Conservation (phyloP, 1,140 invertebrate species). For the Tenebrio molitor region DNA sequence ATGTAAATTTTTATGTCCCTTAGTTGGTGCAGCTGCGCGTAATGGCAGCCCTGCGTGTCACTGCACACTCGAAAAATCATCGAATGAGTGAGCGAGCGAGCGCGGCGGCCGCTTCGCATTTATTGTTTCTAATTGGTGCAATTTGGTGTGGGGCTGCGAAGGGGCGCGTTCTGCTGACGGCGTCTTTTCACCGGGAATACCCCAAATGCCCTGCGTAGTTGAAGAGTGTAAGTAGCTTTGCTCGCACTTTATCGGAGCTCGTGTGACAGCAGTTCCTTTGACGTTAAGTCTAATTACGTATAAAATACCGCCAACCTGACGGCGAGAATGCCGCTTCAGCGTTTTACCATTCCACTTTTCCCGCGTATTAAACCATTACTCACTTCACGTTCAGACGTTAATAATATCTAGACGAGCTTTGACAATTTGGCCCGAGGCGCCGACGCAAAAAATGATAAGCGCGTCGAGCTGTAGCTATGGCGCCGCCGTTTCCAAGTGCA, state of each 20-base stretch:
- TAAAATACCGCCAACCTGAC: constrained; percentile 38
- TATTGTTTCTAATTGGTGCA: constrained; percentile 34
- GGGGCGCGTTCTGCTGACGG: constrained; percentile 12
- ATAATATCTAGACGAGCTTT: neutral
- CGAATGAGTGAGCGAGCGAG: too few species aligned
- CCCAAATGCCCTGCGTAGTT: constrained; percentile 6
- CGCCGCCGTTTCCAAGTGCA: neutral
- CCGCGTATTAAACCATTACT: constrained; percentile 35
- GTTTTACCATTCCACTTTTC: constrained; percentile 24
- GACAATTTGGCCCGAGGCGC: too few species aligned
- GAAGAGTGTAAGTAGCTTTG: constrained; percentile 43
- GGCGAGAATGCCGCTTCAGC: constrained; percentile 29
- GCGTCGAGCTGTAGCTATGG: too few species aligned
- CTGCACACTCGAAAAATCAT: too few species aligned
- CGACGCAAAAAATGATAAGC: too few species aligned
- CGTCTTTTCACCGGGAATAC: constrained; percentile 8
- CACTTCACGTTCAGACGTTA: constrained; percentile 12
- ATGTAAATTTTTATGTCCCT: constrained; percentile 22
- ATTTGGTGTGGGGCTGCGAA: neutral
- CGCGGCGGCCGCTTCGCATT: neutral
- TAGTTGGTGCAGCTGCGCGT: constrained; percentile 1
- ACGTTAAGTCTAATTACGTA: constrained; percentile 47
- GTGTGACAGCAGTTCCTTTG: constrained; percentile 42
- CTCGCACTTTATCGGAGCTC: constrained; percentile 20
- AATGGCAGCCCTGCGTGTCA: constrained; percentile 7